Base-by-base conservation (phyloP, 2,113 vertebrate species). In the Uria lomvia region DNA sequence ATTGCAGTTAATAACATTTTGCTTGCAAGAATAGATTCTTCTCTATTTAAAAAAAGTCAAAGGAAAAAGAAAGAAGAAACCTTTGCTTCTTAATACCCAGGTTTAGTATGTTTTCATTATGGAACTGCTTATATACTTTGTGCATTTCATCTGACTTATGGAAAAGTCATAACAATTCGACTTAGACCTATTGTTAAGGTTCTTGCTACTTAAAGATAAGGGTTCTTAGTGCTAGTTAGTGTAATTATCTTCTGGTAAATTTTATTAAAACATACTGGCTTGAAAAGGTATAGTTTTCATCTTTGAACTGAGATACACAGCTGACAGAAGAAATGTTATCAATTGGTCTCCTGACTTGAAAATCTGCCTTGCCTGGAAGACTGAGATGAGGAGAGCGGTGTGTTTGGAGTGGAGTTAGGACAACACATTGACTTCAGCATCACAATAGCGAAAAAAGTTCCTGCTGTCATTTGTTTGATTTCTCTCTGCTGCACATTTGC, bases 1-100 rank as follows among this genome's bases (percentile, higher is more conserved):
- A 70, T 88, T 90, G 66, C 38, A 74, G 59, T 88, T 93, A 90
- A 52, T 94, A 95, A 68, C 20, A 43, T 75, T 81, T 83, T 95
- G 22, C 30, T 86, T 82, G 45, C 77, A 73, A 82, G 22, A 87
- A n/a, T 59, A 82, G 18, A 38, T 91, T 66, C 16, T 91, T 67
- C 11, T 55, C n/a, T 96, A 21, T 26, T 49, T 21, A 20, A 63
- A 40, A 78, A 56, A 32, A 32, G 5, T 12, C 24, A 47, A 81
- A 58, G 27, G 6, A 14, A 36, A 38, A 81, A 68, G 24, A 56
- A 79, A 45, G n/a, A 81, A 79, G 21, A 55, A 88, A 67, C 13
- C 13, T 89, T 87, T 1, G 1, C 47, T 81, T 71, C 29, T 36
- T 90, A 88, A 24, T 65, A 58, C 58, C 36, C 16, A 79, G 15